These are phyloP conservation scores for Palaemon carinicauda DNA, from an alignment of 1,140 invertebrate genomes.

Conservation along the genomic window DNA sequence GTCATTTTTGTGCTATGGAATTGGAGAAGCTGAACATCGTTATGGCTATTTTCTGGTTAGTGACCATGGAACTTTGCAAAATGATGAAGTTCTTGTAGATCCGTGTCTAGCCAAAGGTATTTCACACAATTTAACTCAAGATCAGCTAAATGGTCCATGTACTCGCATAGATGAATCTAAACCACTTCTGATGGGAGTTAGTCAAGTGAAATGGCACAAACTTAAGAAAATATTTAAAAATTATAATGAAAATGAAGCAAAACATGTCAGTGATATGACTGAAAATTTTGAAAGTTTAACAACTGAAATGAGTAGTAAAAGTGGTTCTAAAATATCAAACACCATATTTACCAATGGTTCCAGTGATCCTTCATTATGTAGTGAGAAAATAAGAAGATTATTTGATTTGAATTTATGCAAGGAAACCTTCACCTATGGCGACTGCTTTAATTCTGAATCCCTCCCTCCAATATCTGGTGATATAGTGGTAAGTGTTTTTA, in stretches of 20 bases:
- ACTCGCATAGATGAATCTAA: constrained; percentile 7
- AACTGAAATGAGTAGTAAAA: neutral
- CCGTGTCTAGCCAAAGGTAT: constrained; percentile 22
- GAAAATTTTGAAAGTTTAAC: neutral
- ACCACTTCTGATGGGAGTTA: neutral
- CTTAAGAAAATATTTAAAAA: constrained; percentile 29
- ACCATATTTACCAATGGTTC: neutral
- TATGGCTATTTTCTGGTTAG: constrained; percentile 32
- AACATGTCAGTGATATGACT: neutral
- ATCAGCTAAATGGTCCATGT: constrained; percentile 13
- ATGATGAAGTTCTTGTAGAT: neutral
- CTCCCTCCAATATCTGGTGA: neutral
- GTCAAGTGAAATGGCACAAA: constrained; percentile 3
- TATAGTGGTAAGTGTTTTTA: constrained; percentile 31
- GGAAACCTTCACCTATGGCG: constrained; percentile 27
- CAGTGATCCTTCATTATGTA: constrained; percentile 2
- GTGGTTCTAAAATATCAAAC: neutral
- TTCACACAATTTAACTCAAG: neutral
- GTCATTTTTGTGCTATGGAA: constrained; percentile 47
- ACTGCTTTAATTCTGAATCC: constrained; percentile 25
- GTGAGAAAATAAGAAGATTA: neutral
- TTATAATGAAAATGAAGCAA: neutral
- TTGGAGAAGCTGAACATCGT: constrained; percentile 18
- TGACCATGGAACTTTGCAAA: neutral
- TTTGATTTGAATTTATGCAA: constrained; percentile 24